Base-by-base conservation (phyloP, 1,140 invertebrate species). In the Aethina tumida region DNA sequence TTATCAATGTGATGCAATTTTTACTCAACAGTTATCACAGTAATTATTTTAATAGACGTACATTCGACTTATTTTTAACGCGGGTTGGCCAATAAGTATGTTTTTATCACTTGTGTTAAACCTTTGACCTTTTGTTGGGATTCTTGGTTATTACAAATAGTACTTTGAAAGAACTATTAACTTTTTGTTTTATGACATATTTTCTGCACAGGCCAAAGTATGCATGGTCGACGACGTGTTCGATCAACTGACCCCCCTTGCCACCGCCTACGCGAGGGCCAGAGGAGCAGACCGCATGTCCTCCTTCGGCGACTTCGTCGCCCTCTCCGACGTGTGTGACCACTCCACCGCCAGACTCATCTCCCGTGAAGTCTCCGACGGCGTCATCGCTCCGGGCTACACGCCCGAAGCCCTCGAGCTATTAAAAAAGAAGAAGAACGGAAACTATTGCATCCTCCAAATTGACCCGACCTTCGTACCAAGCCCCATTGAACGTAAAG, bases 271-370 rank as follows among this genome's bases (percentile, higher is more conserved):
- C 68, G 94, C 93, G 0, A 68, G 94, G 42, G 96, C 95, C 0
- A 73, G 96, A 64, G 93, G 95, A 20, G 94, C 95, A 10, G 96
- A 99, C 64, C 75, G 96, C 35, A 98, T 99, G 96, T 97, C 92
- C 4, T 97, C 94, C 7, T 99, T 97, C 66, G 95, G 96, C 0
- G 96, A 99, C 66, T 98, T 99, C 62, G 76, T 98, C 22, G 91
- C 93, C 7, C 59, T 99, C 0, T 97, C 93, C 0, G 92, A 97
- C 56, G 55, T 66, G 2, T 99, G 95, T 62, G 96, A 99, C 66
- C 74, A 71, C 16, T 47, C 78, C 8, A 97, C 94, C 0, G 94
- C 81, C 0, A 70, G 65, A 47, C 78, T 84, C 13, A 80, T 84
- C 24, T 78, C 79, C 0, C 62, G 79, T 13, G 81, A 84, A 56